These are phyloP conservation scores for Tragelaphus strepsiceros DNA, from an alignment of 2,113 vertebrate genomes.

Conservation along the genomic window DNA sequence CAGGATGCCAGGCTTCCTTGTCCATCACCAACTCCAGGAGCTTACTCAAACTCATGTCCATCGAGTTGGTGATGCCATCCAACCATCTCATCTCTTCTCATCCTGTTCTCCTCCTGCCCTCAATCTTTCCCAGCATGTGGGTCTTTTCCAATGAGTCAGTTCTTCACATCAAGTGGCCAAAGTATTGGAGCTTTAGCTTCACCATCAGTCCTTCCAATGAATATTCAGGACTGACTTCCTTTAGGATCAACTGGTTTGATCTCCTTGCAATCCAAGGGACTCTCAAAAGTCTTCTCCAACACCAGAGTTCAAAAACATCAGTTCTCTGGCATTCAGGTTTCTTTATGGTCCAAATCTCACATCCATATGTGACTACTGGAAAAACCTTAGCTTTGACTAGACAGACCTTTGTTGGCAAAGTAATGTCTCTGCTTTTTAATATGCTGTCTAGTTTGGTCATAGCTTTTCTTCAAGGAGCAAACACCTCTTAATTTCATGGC, in stretches of 20 bases:
- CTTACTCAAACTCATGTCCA: not conserved
- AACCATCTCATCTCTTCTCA: not conserved
- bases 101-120: not conserved
- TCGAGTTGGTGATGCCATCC: not conserved
- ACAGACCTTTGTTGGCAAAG: not conserved
- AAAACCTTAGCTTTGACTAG: not conserved
- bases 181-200: not conserved
- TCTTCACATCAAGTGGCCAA: not conserved
- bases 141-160: not conserved
- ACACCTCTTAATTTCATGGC: not conserved
- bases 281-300: not conserved
- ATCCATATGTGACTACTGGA: not conserved
- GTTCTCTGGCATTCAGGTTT: not conserved
- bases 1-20: fast-evolving
- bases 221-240: not conserved
- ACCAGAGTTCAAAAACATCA: not conserved
- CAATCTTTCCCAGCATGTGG: not conserved
- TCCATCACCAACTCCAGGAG: not conserved
- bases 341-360: not conserved
- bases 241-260: not conserved
- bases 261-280: not conserved
- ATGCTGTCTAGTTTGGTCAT: not conserved
- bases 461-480: not conserved
- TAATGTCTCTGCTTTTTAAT: not conserved
- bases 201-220: not conserved